Evolutionary conservation across 2,797 vertebrate species (phyloP).

Genomic region (Taeniopygia guttata): DNA sequence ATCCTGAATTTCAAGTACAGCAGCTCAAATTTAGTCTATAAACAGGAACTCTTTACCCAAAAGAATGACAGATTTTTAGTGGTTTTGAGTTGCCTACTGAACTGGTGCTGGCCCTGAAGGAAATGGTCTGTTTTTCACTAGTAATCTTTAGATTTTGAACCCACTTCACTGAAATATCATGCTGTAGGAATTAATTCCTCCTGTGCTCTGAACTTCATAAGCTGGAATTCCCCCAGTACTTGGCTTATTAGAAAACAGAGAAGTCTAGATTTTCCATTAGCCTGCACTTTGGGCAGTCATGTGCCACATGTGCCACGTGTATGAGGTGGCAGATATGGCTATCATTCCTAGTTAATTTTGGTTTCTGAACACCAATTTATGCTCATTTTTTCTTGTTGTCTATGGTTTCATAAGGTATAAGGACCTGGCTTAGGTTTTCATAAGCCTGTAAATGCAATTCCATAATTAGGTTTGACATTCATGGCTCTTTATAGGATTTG

Average conservation of each 20-base stretch:
- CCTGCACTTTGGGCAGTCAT: conserved; percentile 12
- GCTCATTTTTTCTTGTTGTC: background rate
- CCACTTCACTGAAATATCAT: conserved; percentile 3
- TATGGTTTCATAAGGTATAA: background rate
- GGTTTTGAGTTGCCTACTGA: background rate
- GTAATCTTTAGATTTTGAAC: conserved; percentile 3
- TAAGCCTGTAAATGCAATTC: conserved; percentile 10
- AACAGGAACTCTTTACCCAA: background rate
- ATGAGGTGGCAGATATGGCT: conserved; percentile 5
- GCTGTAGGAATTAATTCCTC: conserved; percentile 42
- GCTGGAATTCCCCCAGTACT: conserved; percentile 39
- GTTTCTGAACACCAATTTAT: conserved; percentile 7
- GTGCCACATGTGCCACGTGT: background rate
- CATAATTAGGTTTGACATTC: conserved; percentile 33
- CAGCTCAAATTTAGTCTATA: background rate
- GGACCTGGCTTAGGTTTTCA: conserved; percentile 12
- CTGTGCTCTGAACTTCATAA: conserved; percentile 32
- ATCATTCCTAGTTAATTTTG: background rate
- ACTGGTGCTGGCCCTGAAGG: background rate
- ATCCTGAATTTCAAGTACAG: background rate
- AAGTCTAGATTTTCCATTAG: conserved; percentile 37
- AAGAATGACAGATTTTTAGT: background rate
- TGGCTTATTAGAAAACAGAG: conserved; percentile 11
- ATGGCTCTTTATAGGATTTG: conserved; percentile 46
- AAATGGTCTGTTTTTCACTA: background rate